Evolutionary conservation across 2,113 vertebrate genomes (phyloP).

Genomic region (Epinephelus fuscoguttatus): DNA sequence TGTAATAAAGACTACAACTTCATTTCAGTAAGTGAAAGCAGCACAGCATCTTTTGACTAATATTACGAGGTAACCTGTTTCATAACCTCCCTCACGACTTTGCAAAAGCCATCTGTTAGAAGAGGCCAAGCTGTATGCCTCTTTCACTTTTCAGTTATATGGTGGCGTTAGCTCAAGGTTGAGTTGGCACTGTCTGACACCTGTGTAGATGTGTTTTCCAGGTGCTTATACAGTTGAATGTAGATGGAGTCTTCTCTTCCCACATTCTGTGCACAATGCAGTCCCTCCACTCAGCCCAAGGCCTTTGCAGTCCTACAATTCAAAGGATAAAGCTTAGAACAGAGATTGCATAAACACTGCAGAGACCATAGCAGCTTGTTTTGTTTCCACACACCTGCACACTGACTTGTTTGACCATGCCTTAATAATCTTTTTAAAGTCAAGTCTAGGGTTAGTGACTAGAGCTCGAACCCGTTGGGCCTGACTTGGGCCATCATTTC

Average conservation of each 20-base stretch:
- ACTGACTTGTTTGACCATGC: not conserved
- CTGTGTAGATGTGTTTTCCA: not conserved
- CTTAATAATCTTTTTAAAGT: not conserved
- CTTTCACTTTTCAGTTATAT: not conserved
- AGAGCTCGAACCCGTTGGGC: too few species aligned
- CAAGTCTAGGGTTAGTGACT: not conserved
- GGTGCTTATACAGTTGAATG: too few species aligned
- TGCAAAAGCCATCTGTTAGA: not conserved
- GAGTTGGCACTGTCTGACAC: not conserved
- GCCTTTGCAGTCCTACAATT: not conserved
- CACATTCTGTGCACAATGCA: not conserved
- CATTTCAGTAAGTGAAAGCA: not conserved
- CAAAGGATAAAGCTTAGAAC: not conserved
- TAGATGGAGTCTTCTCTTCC: not conserved
- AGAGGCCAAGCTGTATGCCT: not conserved
- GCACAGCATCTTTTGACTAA: not conserved
- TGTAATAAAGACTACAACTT: not conserved
- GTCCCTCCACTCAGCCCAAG: not conserved
- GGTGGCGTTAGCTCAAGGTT: not conserved
- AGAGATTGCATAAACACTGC: not conserved
- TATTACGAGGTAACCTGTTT: not conserved
- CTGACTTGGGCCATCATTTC: too few species aligned
- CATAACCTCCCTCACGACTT: not conserved
- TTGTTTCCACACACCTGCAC: not conserved
- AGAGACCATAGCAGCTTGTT: not conserved